Conservation (phyloP, 2,888 invertebrate genomes). For the Danaus chrysippus region DNA sequence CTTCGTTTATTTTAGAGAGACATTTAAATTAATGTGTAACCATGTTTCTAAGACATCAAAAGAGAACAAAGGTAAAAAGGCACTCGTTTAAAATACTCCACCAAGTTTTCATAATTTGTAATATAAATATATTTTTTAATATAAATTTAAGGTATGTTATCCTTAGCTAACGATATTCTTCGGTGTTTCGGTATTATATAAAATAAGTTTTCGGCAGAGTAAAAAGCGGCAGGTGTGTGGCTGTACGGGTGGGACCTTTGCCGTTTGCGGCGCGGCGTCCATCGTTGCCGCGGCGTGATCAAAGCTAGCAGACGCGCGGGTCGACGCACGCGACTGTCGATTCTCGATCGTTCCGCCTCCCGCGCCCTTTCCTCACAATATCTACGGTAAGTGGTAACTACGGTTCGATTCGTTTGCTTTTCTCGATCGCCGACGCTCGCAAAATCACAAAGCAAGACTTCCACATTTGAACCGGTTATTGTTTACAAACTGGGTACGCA, state of each 20-base stretch:
- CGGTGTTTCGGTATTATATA: neutral
- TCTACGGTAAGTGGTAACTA: conserved; percentile 37
- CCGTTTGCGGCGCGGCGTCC: conserved; percentile 42
- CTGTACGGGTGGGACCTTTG: conserved; percentile 44
- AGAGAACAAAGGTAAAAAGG: no score
- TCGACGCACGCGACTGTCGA: conserved; percentile 72
- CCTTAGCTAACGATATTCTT: no score
- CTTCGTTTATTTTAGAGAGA: conserved; percentile 46
- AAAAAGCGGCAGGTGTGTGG: conserved; percentile 45
- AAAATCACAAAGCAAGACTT: conserved; percentile 63
- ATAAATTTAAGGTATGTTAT: no score
- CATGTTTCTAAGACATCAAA: neutral
- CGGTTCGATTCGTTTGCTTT: conserved; percentile 51
- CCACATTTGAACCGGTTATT: conserved; percentile 66
- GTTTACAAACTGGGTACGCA: conserved; percentile 63
- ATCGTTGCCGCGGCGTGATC: conserved; percentile 51
- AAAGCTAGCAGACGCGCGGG: conserved; percentile 60
- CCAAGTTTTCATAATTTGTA: no score
- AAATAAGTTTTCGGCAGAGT: conserved; percentile 20
- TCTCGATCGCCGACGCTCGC: conserved; percentile 48
- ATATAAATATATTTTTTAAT: no score
- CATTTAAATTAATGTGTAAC: neutral
- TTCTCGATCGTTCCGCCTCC: conserved; percentile 46
- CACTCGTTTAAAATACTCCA: no score
- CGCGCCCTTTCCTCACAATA: conserved; percentile 38